Percentiles rank a stretch among this genome's conserved stretches.
These are phyloP conservation scores for Myrmophylax atrothorax DNA, from an alignment of 2,113 vertebrate species.

Conservation along the genomic window DNA sequence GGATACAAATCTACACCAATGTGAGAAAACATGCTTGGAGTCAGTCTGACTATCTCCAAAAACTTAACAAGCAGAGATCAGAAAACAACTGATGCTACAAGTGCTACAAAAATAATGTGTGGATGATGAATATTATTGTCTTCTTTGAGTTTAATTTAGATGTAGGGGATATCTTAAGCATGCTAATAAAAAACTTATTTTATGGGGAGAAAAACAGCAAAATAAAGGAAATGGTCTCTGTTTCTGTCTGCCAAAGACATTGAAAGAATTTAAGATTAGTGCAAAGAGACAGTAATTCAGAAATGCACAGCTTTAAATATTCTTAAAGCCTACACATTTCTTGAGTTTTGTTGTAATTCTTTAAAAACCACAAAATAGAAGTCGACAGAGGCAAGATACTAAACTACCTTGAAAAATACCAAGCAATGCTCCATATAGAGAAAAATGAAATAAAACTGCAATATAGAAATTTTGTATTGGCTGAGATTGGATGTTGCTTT, in stretches of 20 bases:
- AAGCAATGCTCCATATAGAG: neutral
- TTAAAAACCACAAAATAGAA: neutral
- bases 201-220: neutral
- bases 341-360: neutral
- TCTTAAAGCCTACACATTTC: neutral
- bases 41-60: neutral
- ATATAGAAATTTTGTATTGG: neutral
- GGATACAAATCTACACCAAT: neutral
- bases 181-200: neutral
- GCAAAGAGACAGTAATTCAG: neutral
- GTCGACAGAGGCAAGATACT: neutral
- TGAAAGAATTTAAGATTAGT: neutral
- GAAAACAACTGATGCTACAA: neutral
- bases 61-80: neutral
- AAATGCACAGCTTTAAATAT: constrained; percentile 1
- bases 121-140: neutral
- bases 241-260: neutral
- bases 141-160: neutral
- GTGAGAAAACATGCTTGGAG: neutral
- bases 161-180: neutral
- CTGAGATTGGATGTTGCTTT: neutral
- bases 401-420: neutral
- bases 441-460: constrained; percentile 1
- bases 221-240: neutral
- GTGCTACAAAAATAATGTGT: neutral